A percentile compares a stretch with the other conserved stretches of the same genome.
These are phyloP conservation scores for Cotesia congregata DNA, from an alignment of 2,888 invertebrate species.

Conservation along the genomic window DNA sequence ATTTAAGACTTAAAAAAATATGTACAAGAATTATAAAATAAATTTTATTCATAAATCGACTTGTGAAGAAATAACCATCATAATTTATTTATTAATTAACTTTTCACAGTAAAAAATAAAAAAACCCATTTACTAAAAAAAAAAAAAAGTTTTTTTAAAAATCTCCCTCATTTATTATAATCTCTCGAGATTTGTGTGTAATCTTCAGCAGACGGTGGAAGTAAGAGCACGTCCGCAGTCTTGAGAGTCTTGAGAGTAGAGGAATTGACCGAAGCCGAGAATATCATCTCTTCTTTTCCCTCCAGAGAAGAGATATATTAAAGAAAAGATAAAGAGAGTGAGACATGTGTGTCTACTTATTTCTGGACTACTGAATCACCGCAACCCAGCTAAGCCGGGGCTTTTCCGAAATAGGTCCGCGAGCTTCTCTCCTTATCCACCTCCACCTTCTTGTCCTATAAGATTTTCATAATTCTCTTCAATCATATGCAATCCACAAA, in stretches of 20 bases:
- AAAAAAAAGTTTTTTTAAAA: background rate
- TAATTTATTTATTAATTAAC: background rate
- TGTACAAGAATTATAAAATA: slow-evolving; percentile 12
- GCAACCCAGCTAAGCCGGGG: slow-evolving; percentile 54
- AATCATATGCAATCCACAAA: background rate
- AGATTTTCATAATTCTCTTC: background rate
- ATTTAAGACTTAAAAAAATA: slow-evolving; percentile 1
- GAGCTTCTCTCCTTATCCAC: slow-evolving; percentile 34
- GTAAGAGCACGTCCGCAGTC: background rate
- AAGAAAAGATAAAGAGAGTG: background rate
- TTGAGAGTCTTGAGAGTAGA: background rate
- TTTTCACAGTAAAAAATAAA: background rate
- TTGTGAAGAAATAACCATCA: background rate
- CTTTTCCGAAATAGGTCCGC: slow-evolving; percentile 62
- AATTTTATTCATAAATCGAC: slow-evolving; percentile 5
- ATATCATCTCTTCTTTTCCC: slow-evolving; percentile 36
- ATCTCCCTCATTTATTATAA: background rate
- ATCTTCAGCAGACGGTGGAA: background rate
- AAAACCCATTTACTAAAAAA: background rate
- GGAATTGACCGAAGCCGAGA: slow-evolving; percentile 39
- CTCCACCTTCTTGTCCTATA: background rate
- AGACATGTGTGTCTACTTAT: slow-evolving; percentile 63
- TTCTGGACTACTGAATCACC: slow-evolving; percentile 67
- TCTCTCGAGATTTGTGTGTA: background rate
- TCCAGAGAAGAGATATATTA: slow-evolving; percentile 14